Conservation (phyloP, 2,888 invertebrate species). For the Coenonympha glycerion region DNA sequence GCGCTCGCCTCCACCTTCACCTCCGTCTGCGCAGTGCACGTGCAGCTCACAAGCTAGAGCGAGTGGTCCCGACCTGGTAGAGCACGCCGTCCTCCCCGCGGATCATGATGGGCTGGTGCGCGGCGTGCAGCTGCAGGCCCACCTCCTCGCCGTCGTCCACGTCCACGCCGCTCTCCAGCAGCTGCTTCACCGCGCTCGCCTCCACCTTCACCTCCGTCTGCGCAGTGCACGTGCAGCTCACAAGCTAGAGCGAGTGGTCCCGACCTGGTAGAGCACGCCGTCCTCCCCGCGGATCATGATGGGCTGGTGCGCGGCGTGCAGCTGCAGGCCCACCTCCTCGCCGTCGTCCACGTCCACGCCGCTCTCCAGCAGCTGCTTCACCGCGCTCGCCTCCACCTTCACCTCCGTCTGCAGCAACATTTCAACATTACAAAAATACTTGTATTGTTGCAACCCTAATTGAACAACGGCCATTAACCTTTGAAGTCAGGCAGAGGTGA, state of each 20-base stretch:
- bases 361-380: constrained; percentile 73
- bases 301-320: constrained; percentile 74
- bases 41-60: no score
- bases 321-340: constrained; percentile 54
- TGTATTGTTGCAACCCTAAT: no score
- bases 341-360: constrained; percentile 60
- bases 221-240: no score
- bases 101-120: constrained; percentile 82
- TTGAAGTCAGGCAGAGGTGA: no score
- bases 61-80: constrained; percentile 80
- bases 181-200: constrained; percentile 73
- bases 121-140: constrained; percentile 47
- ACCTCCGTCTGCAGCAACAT: constrained; percentile 59
- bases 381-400: constrained; percentile 74
- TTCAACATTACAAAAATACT: no score
- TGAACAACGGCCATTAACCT: no score
- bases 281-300: constrained; percentile 89
- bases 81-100: constrained; percentile 89
- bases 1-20: constrained; percentile 38
- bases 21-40: no score
- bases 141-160: constrained; percentile 37
- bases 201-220: not conserved
- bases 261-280: constrained; percentile 84
- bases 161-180: constrained; percentile 51
- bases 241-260: no score